Percentiles rank a stretch among this genome's conserved stretches.
These are phyloP conservation scores for Hydra vulgaris DNA, from an alignment of 30 jellyfish, hydroid and myxozoan genomes.

Conservation along the genomic window DNA sequence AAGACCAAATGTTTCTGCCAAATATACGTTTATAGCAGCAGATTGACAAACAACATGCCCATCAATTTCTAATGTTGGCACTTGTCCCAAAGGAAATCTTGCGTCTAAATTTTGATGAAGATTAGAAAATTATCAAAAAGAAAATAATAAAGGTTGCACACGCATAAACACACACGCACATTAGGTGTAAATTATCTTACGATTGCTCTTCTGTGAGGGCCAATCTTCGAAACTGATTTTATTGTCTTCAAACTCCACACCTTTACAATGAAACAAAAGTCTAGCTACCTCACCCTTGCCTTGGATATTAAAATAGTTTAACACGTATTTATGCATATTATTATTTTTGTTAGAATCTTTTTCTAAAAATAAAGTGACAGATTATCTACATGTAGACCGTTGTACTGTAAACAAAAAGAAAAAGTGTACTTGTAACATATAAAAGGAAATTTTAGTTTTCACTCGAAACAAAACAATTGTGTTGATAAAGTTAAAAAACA, in stretches of 20 bases:
- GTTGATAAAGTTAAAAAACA: too few relatives aligned
- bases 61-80: conserved; percentile 5
- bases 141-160: too few relatives aligned
- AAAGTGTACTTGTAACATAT: too few relatives aligned
- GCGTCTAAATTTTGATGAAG: too few relatives aligned
- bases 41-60: neutral
- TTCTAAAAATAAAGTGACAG: too few relatives aligned
- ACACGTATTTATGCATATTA: conserved; percentile 26
- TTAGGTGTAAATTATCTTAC: conserved; percentile 24
- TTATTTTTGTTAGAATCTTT: too few relatives aligned
- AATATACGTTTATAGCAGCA: neutral
- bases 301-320: conserved; percentile 15
- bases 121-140: too few relatives aligned
- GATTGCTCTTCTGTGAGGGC: conserved; percentile 13
- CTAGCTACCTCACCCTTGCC: conserved; percentile 41
- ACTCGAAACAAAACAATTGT: too few relatives aligned
- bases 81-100: neutral
- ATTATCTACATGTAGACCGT: too few relatives aligned
- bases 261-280: conserved; percentile 30
- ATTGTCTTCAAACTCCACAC: conserved; percentile 39
- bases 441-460: too few relatives aligned
- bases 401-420: too few relatives aligned
- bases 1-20: neutral
- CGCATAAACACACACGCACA: too few relatives aligned
- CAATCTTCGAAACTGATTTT: conserved; percentile 9